Evolutionary conservation across 2,888 invertebrate species (phyloP).

Genomic region (Spicauda simplicius): DNA sequence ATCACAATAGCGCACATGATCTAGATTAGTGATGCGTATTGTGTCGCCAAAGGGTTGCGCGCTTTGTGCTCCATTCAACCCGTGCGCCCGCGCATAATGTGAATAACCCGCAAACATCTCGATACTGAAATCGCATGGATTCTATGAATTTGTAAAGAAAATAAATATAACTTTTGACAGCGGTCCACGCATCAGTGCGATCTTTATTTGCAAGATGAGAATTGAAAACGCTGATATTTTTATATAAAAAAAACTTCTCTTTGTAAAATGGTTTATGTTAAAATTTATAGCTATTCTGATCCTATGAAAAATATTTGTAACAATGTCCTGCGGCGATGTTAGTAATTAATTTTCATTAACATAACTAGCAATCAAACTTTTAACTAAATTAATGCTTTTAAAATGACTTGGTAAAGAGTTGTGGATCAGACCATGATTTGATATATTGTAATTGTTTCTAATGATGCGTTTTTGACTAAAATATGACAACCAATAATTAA

Average conservation of each 20-base stretch:
- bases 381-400: slow-evolving; percentile 71
- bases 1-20: slow-evolving; percentile 78
- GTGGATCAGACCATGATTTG: slow-evolving; percentile 61
- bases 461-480: slow-evolving; percentile 72
- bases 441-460: slow-evolving; percentile 80
- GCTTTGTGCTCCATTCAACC: slow-evolving; percentile 66
- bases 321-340: slow-evolving; percentile 17
- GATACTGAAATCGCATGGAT: slow-evolving; percentile 75
- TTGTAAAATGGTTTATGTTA: neutral
- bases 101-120: slow-evolving; percentile 74
- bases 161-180: slow-evolving; percentile 85
- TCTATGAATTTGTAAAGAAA: slow-evolving; percentile 84
- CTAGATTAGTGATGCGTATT: slow-evolving; percentile 84
- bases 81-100: slow-evolving; percentile 66
- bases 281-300: slow-evolving; percentile 19
- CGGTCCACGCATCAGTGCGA: slow-evolving; percentile 73
- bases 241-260: slow-evolving; percentile 25
- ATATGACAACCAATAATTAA: slow-evolving; percentile 79
- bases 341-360: slow-evolving; percentile 34
- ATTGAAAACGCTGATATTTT: slow-evolving; percentile 64
- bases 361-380: slow-evolving; percentile 72
- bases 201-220: slow-evolving; percentile 76
- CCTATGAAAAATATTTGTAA: slow-evolving; percentile 9
- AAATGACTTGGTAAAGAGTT: slow-evolving; percentile 60
- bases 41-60: slow-evolving; percentile 82